These are phyloP conservation scores for Danaus plexippus DNA, from an alignment of 1,140 invertebrate genomes.

Conservation along the genomic window DNA sequence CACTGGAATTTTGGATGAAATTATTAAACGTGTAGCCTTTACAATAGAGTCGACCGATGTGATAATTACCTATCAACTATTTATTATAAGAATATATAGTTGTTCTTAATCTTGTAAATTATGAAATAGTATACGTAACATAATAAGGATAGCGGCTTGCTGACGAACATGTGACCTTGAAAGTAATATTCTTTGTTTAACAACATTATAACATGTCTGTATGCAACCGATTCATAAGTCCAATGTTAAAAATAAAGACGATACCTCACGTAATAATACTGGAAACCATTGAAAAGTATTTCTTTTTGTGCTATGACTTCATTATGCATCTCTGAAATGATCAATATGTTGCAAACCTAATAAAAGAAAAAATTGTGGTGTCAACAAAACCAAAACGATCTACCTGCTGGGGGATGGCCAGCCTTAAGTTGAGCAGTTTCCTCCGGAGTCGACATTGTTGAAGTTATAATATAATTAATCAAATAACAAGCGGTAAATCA, in stretches of 20 bases:
- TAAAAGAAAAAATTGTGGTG: slow-evolving; percentile 29
- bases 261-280: too few relatives aligned
- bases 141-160: too few relatives aligned
- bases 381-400: too few relatives aligned
- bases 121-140: too few relatives aligned
- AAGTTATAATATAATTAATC: slow-evolving; percentile 12
- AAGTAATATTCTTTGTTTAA: slow-evolving; percentile 42
- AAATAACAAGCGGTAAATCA: slow-evolving; percentile 28
- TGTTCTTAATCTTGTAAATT: too few relatives aligned
- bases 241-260: too few relatives aligned
- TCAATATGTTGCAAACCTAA: slow-evolving; percentile 22
- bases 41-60: too few relatives aligned
- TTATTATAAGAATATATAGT: too few relatives aligned
- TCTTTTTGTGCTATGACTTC: neutral
- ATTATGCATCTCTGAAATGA: slow-evolving; percentile 9
- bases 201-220: slow-evolving; percentile 29
- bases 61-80: too few relatives aligned
- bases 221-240: slow-evolving; percentile 9
- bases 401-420: slow-evolving; percentile 90
- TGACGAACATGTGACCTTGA: slow-evolving; percentile 35
- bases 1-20: slow-evolving; percentile 69
- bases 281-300: too few relatives aligned
- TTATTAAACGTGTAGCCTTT: too few relatives aligned
- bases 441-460: slow-evolving; percentile 67
- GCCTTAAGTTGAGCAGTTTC: slow-evolving; percentile 80